Conservation (phyloP, 2,888 invertebrate genomes). For the Petrolisthes cinctipes region DNA sequence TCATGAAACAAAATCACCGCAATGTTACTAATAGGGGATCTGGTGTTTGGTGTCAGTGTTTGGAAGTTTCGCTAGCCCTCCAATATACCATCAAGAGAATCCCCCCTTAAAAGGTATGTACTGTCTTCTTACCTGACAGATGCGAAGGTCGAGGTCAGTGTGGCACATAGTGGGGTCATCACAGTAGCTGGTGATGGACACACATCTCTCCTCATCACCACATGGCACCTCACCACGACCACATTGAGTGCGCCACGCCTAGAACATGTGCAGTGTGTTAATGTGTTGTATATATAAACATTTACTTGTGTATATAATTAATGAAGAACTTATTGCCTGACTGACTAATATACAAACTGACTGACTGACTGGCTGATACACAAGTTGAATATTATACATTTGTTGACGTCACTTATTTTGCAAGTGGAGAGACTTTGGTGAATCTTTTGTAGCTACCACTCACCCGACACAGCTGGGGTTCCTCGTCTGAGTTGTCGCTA, state of each 20-base stretch:
- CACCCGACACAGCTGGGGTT: not conserved
- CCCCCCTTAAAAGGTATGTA: too few relatives aligned
- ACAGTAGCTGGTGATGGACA: not conserved
- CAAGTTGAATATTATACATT: too few relatives aligned
- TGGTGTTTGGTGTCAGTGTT: too few relatives aligned
- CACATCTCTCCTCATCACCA: not conserved
- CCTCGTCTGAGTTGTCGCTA: conserved; percentile 11
- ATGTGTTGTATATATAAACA: too few relatives aligned
- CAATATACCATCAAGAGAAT: too few relatives aligned
- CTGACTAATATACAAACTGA: not conserved
- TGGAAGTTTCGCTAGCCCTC: too few relatives aligned
- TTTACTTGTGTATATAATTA: too few relatives aligned
- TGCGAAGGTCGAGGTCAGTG: not conserved
- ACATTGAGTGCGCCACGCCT: not conserved
- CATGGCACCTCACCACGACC: conserved; percentile 6
- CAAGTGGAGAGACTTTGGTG: not conserved
- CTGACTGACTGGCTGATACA: not conserved
- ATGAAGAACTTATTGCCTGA: too few relatives aligned
- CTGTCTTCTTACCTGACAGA: not conserved
- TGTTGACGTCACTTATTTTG: not conserved
- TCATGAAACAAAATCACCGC: too few relatives aligned
- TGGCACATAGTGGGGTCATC: not conserved
- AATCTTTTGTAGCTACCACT: not conserved
- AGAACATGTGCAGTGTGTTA: too few relatives aligned
- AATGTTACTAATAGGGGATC: too few relatives aligned